Evolutionary conservation across 2,797 vertebrate genomes (phyloP), one percentile per base, ranked within the genome.

Genomic region (Telmatherina bonti): DNA sequence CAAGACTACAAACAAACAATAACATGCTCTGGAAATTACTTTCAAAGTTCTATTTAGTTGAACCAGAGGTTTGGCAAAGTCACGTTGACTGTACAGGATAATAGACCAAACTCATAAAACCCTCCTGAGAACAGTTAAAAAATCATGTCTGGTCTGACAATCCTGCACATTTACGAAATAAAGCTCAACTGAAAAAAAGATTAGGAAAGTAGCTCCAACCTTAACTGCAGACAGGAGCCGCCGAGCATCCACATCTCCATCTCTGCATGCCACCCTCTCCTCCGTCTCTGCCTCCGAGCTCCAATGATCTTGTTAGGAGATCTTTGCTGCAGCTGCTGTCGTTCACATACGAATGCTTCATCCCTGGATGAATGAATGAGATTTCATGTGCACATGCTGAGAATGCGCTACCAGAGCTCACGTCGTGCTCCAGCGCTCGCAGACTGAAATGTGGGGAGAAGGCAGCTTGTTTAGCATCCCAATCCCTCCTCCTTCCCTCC

Each of bases 381-480:
- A 64, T 62, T 77, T 31, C 79, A 82, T 83, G 74, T 75, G 71
- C 15, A 47, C 52, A 68, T 54, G 85, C 62, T 22, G 33, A 41
- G 69, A 55, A 54, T 18, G 61, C 8, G 13, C 81, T 67, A 35
- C 65, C 65, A 7, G 54, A 63, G 56, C 74, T 76, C 74, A 22
- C 30, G 43, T 65, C 47, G 60, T 30, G 78, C 77, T 80, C 79
- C 73, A n/a, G 36, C 47, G 55, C 83, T 77, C 74, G 29, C 69
- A 73, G 74, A 84, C 76, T 76, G 78, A 78, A 83, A 75, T 61
- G 72, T 70, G 79, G 70, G 38, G 70, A 79, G 81, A 75, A 72
- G 62, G 73, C 74, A 85, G 85, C 64, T 70, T 66, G 79, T 80
- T 78, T 82, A 64, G 68, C 66, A 85, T 62, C 58, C 79, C 63